A percentile compares a stretch with the other conserved stretches of the same genome.
These are phyloP conservation scores for Ardeotis arabs DNA, from an alignment of 2,113 vertebrate genomes.

Conservation along the genomic window DNA sequence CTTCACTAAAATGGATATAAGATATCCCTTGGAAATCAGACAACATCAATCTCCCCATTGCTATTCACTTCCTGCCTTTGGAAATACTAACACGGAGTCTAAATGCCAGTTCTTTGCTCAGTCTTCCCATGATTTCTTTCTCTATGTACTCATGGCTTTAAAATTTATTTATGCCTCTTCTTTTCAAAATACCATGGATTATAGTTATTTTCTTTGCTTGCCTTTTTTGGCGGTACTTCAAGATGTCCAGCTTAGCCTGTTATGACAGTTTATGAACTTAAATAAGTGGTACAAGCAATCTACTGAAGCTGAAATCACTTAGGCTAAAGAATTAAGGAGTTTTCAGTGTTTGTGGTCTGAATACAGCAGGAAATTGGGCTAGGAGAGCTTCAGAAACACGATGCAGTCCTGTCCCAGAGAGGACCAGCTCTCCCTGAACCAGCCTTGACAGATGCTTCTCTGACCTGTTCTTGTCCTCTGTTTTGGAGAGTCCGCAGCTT, in stretches of 20 bases:
- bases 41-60: not conserved
- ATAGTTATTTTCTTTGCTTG: conserved; percentile 4
- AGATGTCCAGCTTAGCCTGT: not conserved
- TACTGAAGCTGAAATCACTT: conserved; percentile 1
- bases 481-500: not conserved
- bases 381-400: not conserved
- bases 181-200: not conserved
- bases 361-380: not conserved
- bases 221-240: not conserved
- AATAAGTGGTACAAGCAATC: not conserved
- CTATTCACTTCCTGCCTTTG: not conserved
- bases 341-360: not conserved
- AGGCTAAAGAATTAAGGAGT: not conserved
- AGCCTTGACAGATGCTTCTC: not conserved
- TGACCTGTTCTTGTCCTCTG: not conserved
- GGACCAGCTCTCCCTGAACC: not conserved
- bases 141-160: not conserved
- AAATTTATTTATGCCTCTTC: conserved; percentile 30
- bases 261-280: conserved; percentile 33
- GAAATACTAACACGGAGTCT: not conserved
- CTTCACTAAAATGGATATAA: not conserved
- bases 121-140: not conserved
- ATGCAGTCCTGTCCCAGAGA: not conserved
- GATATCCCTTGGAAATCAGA: not conserved
- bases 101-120: not conserved